Percentiles rank a stretch among this genome's conserved stretches.
These are phyloP conservation scores for Distichodus sexfasciatus DNA, from an alignment of 2,797 vertebrate genomes.

Conservation along the genomic window DNA sequence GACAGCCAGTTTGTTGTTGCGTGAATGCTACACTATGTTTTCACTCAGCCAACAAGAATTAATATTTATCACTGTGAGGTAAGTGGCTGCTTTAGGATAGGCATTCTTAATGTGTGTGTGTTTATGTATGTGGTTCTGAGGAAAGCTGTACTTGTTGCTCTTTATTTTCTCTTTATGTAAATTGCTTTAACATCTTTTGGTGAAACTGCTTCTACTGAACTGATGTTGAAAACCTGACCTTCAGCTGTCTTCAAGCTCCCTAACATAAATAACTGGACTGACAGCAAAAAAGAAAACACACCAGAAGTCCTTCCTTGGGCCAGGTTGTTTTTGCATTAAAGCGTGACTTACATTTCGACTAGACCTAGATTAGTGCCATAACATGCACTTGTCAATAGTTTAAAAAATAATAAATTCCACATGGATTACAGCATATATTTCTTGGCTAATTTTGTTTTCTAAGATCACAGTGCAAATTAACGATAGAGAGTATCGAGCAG, in stretches of 20 bases:
- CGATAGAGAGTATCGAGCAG: too few relatives aligned
- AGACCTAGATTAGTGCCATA: too few relatives aligned
- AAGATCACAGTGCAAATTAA: too few relatives aligned
- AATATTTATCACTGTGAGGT: too few relatives aligned
- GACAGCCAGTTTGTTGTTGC: conserved; percentile 63
- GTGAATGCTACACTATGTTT: conserved; percentile 54
- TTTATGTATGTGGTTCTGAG: background rate
- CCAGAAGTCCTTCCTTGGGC: background rate
- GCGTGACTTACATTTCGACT: background rate
- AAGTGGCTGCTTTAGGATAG: too few relatives aligned
- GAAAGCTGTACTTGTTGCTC: background rate
- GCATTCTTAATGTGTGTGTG: too few relatives aligned
- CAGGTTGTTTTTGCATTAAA: background rate
- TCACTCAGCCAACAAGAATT: conserved; percentile 61
- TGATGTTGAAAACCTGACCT: conserved; percentile 38
- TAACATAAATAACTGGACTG: conserved; percentile 21
- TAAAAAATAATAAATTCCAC: too few relatives aligned
- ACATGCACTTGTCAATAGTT: too few relatives aligned
- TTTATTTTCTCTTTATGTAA: background rate
- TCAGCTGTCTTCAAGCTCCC: conserved; percentile 28
- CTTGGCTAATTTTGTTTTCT: too few relatives aligned
- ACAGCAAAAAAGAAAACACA: conserved; percentile 21
- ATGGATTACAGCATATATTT: too few relatives aligned
- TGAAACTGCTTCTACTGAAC: conserved; percentile 15
- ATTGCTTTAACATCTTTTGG: conserved; percentile 37